phyloP scores from a whole-genome alignment of 2,797 vertebrate genomes.

The Crenichthys baileyi region DNA sequence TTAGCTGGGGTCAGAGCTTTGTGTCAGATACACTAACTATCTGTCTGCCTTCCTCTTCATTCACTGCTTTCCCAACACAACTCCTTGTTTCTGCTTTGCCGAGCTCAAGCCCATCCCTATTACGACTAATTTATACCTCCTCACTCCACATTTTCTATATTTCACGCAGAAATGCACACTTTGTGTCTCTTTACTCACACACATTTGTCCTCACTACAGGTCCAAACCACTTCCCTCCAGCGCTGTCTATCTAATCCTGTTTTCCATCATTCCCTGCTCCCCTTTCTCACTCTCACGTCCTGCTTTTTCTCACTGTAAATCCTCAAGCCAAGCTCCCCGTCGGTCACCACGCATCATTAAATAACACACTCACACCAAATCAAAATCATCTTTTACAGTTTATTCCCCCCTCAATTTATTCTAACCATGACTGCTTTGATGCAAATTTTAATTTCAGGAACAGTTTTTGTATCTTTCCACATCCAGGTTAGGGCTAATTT shows the following conservation, averaged over 20 bases:
- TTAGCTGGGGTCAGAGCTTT: conserved; percentile 59
- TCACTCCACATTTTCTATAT: not conserved
- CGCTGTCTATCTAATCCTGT: conserved; percentile 68
- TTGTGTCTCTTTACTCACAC: conserved; percentile 37
- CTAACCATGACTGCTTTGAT: conserved; percentile 12
- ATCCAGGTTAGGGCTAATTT: not conserved
- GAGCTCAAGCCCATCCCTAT: conserved; percentile 30
- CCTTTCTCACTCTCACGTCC: conserved; percentile 53
- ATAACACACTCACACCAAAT: conserved; percentile 37
- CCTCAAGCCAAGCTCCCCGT: conserved; percentile 14
- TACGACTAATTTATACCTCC: conserved; percentile 42
- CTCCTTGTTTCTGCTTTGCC: conserved; percentile 17
- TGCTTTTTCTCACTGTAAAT: conserved; percentile 55
- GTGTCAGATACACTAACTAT: conserved; percentile 54
- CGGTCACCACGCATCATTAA: conserved; percentile 56
- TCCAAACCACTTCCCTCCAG: conserved; percentile 53
- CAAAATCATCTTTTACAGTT: conserved; percentile 14
- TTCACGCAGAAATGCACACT: conserved; percentile 9
- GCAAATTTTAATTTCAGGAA: conserved; percentile 26
- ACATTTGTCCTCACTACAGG: conserved; percentile 39
- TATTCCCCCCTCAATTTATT: conserved; percentile 17
- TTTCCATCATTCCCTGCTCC: conserved; percentile 64
- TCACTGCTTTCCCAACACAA: conserved; percentile 18
- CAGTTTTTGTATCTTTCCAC: not conserved
- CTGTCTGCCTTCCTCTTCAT: conserved; percentile 25